Conservation (phyloP, 2,888 invertebrate genomes). For the Malthinus flaveolus region DNA sequence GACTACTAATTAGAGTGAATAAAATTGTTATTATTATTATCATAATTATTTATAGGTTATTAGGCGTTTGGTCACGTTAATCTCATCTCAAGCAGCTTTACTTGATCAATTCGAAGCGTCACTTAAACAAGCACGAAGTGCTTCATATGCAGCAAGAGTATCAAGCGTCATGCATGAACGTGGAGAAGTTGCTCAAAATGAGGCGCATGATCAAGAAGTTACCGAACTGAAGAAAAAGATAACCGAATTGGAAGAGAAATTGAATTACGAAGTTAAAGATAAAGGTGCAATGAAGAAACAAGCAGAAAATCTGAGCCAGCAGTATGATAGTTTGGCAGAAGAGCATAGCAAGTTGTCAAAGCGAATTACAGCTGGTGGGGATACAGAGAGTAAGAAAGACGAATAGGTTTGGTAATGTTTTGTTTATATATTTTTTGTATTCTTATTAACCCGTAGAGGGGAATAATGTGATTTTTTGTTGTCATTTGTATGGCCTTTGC, state of each 20-base stretch:
- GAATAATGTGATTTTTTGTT: no score
- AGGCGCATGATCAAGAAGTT: constrained; percentile 60
- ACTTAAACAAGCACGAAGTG: constrained; percentile 90
- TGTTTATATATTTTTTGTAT: no score
- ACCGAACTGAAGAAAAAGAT: constrained; percentile 65
- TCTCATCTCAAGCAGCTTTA: constrained; percentile 81
- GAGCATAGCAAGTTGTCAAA: constrained; percentile 82
- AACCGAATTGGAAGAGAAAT: constrained; percentile 63
- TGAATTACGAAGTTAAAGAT: constrained; percentile 72
- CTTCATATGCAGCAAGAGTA: constrained; percentile 80
- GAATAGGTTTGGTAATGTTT: constrained; percentile 47
- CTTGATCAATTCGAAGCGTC: constrained; percentile 90
- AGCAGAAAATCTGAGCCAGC: constrained; percentile 83
- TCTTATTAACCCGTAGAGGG: no score
- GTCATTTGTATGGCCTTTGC: no score
- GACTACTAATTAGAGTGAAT: no score
- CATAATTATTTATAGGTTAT: constrained; percentile 60
- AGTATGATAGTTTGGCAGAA: constrained; percentile 89
- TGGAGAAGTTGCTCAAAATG: constrained; percentile 63
- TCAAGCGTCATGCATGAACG: constrained; percentile 73
- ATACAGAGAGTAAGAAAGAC: constrained; percentile 62
- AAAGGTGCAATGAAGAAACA: constrained; percentile 88
- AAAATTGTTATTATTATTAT: no score
- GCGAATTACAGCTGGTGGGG: constrained; percentile 60
- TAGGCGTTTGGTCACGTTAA: constrained; percentile 81